Percentiles rank a stretch among this genome's conserved stretches.
phyloP scores from a whole-genome alignment of 2,888 invertebrate genomes.

The Leistus spinibarbis region DNA sequence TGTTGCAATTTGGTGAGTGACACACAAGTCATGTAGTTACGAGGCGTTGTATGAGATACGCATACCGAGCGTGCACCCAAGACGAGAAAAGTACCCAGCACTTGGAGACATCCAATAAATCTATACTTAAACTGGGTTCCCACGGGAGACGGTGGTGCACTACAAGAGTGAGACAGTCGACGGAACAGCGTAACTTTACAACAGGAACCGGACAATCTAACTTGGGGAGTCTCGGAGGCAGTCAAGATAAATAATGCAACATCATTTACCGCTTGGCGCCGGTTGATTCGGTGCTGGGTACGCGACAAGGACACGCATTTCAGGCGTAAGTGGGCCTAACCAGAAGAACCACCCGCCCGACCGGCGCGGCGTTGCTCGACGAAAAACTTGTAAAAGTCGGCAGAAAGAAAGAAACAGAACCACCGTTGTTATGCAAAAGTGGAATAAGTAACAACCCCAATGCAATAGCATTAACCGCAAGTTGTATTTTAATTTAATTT shows the following conservation, averaged over 20 bases:
- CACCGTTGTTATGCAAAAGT: not conserved
- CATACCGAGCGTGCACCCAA: not conserved
- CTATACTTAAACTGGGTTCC: conserved; percentile 34
- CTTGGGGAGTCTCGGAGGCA: conserved; percentile 26
- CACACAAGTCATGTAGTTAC: not conserved
- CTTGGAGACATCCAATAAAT: conserved; percentile 24
- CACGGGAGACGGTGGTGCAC: conserved; percentile 15
- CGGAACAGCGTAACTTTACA: conserved; percentile 30
- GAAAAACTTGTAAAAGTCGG: not conserved
- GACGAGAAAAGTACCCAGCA: not conserved
- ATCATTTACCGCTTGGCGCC: conserved; percentile 33
- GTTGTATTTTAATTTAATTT: conserved; percentile 35
- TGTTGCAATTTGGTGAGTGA: not conserved
- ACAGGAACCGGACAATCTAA: conserved; percentile 36
- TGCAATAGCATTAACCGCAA: conserved; percentile 1
- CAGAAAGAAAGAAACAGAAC: not conserved
- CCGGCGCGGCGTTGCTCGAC: not conserved
- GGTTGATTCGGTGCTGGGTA: conserved; percentile 1
- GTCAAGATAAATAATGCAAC: conserved; percentile 35
- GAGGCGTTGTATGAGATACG: not conserved
- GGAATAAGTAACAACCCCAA: not conserved
- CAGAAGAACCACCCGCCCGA: conserved; percentile 4
- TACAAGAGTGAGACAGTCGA: not conserved
- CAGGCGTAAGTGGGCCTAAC: conserved; percentile 9
- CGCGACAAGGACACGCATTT: conserved; percentile 12